Percentiles rank a stretch among this genome's conserved stretches.
These are phyloP conservation scores for Sylvia atricapilla DNA, from an alignment of 2,113 vertebrate genomes.

Conservation along the genomic window DNA sequence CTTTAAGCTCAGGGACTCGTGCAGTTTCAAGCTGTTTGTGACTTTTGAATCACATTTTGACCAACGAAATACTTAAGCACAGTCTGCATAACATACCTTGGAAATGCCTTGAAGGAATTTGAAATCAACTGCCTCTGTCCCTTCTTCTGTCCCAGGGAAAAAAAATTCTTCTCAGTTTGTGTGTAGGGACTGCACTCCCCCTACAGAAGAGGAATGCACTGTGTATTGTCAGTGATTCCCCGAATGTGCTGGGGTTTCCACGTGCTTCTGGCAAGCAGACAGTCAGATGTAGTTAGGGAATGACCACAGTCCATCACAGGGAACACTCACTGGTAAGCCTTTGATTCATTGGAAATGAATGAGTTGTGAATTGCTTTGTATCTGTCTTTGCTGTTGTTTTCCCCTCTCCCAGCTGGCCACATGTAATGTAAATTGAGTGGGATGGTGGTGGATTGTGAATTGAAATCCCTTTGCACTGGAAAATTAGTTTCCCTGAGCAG, in stretches of 20 bases:
- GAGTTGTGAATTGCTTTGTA: not conserved
- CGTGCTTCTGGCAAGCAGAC: not conserved
- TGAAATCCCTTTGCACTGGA: not conserved
- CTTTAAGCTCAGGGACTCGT: not conserved
- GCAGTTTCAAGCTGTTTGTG: not conserved
- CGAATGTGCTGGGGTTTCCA: not conserved
- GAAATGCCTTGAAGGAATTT: not conserved
- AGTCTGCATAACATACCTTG: not conserved
- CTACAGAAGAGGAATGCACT: not conserved
- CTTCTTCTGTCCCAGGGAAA: not conserved
- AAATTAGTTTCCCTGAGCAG: not conserved
- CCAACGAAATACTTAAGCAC: not conserved
- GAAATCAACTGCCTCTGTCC: not conserved
- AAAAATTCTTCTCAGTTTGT: not conserved
- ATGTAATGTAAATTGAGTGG: not conserved
- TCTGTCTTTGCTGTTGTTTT: not conserved
- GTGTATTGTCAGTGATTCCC: not conserved
- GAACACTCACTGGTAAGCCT: not conserved
- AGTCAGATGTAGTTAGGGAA: not conserved
- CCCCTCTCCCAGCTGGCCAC: not conserved
- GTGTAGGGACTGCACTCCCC: not conserved
- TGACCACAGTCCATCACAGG: not conserved
- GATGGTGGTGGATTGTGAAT: not conserved
- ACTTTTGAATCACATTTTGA: not conserved
- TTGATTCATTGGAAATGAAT: not conserved